Percentiles rank a stretch among this genome's conserved stretches.
phyloP scores from a whole-genome alignment of 2,888 invertebrate genomes.

The Cataglyphis livida region DNA sequence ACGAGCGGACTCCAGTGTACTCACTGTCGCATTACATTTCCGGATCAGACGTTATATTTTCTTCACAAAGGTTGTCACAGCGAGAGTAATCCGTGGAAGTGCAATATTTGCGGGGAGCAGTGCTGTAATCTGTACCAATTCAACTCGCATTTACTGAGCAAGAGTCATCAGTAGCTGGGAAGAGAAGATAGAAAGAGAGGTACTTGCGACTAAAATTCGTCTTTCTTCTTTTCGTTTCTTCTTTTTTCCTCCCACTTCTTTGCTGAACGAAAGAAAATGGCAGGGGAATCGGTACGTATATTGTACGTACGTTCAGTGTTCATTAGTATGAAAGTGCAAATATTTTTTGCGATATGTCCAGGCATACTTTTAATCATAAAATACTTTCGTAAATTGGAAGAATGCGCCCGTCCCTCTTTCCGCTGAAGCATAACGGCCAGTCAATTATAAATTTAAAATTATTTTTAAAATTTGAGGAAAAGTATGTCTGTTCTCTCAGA shows the following conservation, averaged over 20 bases:
- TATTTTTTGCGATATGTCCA: constrained; percentile 41
- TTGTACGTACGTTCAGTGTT: constrained; percentile 40
- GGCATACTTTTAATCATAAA: constrained; percentile 32
- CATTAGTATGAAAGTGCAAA: constrained; percentile 43
- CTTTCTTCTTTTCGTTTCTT: constrained; percentile 20
- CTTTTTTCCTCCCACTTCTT: constrained; percentile 31
- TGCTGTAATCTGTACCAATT: constrained; percentile 98
- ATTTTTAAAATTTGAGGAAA: constrained; percentile 3
- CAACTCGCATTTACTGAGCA: constrained; percentile 97
- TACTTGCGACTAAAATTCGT: constrained; percentile 24
- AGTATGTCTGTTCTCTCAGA: constrained; percentile 46
- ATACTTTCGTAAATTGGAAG: constrained; percentile 13
- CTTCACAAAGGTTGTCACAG: constrained; percentile 99
- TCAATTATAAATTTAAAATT: constrained; percentile 35
- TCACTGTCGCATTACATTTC: constrained; percentile 96
- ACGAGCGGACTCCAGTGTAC: constrained; percentile 91
- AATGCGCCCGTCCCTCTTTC: not conserved
- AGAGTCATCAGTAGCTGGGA: constrained; percentile 91
- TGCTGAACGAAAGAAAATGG: constrained; percentile 24
- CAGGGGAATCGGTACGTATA: constrained; percentile 31
- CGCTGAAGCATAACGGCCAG: not conserved
- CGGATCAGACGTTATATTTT: constrained; percentile 98
- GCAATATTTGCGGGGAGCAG: constrained; percentile 98
- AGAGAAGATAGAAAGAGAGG: constrained; percentile 13
- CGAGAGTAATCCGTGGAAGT: constrained; percentile 98